Evolutionary conservation across 2,888 invertebrate species (phyloP).

Genomic region (Ormyrus rosae): DNA sequence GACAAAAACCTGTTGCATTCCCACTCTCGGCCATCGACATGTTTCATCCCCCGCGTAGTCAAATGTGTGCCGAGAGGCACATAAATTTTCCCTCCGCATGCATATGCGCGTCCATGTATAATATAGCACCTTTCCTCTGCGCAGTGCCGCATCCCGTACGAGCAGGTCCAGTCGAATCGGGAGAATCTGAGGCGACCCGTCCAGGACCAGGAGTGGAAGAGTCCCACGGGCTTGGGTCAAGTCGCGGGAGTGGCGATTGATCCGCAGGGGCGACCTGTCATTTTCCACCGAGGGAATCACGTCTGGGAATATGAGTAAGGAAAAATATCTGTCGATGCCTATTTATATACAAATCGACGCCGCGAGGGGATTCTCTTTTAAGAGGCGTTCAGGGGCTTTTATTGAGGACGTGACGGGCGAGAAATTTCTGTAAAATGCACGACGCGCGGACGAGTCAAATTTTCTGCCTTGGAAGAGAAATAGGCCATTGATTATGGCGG

Average conservation of each 20-base stretch:
- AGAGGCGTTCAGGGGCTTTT: neutral
- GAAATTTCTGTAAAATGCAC: no score
- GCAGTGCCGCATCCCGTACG: slow-evolving; percentile 49
- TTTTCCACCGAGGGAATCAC: slow-evolving; percentile 89
- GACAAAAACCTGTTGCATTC: slow-evolving; percentile 46
- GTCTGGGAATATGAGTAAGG: slow-evolving; percentile 86
- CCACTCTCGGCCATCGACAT: neutral
- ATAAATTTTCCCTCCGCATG: no score
- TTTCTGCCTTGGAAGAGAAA: no score
- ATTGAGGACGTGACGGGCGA: no score
- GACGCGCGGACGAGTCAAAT: no score
- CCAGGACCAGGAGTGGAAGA: slow-evolving; percentile 64
- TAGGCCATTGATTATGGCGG: no score
- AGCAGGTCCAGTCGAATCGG: neutral
- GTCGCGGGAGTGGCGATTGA: slow-evolving; percentile 91
- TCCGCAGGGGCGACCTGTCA: slow-evolving; percentile 85
- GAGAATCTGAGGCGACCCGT: slow-evolving; percentile 57
- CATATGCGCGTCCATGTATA: no score
- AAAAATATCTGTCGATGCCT: neutral
- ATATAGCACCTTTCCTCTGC: neutral
- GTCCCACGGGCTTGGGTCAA: slow-evolving; percentile 83
- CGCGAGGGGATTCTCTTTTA: neutral
- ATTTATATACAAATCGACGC: neutral
- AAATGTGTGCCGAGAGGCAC: neutral
- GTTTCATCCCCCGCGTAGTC: neutral